Evolutionary conservation across 2,888 invertebrate genomes (phyloP), one percentile per base, ranked within the genome.

Genomic region (Synanthedon andrenaeformis): DNA sequence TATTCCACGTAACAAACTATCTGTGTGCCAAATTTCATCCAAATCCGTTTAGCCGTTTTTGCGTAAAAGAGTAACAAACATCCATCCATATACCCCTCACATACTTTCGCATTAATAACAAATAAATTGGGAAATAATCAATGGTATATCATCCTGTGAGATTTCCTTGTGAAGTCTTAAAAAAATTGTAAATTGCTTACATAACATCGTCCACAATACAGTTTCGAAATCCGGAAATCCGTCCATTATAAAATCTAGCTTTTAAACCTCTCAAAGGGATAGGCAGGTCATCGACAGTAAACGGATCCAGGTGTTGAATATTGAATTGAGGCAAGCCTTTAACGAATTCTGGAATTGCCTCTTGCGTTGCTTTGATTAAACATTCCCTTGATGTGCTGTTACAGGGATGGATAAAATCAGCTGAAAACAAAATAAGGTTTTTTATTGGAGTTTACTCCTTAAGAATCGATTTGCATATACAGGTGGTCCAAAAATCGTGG

Each of bases 341-440:
- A 1, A 85, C 85, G 48, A 87, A 87, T 0, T 73, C 66, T 6
- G 83, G 84, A 1, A 87, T 66, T 0, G 87, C 85, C 2, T 73
- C 64, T 58, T 82, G 83, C 3, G 84, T 79, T 2, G 86, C 58
- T 60, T 74, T 74, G 2, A 82, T 58, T 0, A 86, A 62, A 48
- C 87, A 86, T 45, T 64, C 74, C 52, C 67, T 64, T 5, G 71
- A 67, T 1, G 85, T 82, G 0, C 63, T 70, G 51, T 79, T 79
- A 63, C 86, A 87, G 0, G 84, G 82, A 42, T 71, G 74, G 49
- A 87, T 86, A 61, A 55, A 87, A 60, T 85, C 82, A 42, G 87
- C 87, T 87, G 71, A 23, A 71, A 74, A 28, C 51, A 58, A 62
- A 55, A 58, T 45, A 35, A 35, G 8, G 8, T 35, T 35, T 35